Evolutionary conservation across 2,797 vertebrate species (phyloP), one percentile per base, ranked within the genome.

Genomic region (Sebastes nivosus): DNA sequence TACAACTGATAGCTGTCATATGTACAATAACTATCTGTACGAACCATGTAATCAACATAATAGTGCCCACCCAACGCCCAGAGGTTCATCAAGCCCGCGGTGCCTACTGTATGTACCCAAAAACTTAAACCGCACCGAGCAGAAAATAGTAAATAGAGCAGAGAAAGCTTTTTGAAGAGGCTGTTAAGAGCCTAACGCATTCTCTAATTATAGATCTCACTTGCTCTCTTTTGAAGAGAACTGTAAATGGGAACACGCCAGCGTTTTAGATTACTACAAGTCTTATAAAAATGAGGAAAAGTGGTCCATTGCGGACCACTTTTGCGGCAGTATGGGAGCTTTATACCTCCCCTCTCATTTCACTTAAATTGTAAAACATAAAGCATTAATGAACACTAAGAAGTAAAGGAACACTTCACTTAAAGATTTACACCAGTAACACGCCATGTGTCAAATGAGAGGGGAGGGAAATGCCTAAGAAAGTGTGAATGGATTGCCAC

Each of bases 141-240:
- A 94, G 89, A 92, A 92, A 93, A 92, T 89, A 93, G 94, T 91
- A 95, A 94, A 94, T 89, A 86, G 84, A 93, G 89, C 75, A 90
- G 91, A 89, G 94, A 95, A 95, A 95, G 92, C 91, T 91, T 94
- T 94, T 93, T 94, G 90, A 92, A 92, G 92, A 83, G 88, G 79
- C 90, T 85, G 90, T 94, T 93, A 94, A 89, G 90, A 85, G 75
- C 89, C 88, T 91, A 89, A 93, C 87, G 87, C 84, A 88, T 94
- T 95, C 95, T 93, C 89, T 96, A 96, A 96, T 96, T 96, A 96
- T 92, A 96, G 92, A 94, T 95, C 87, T 89, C 87, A 90, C 88
- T 91, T 70, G 73, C 81, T 83, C 68, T 76, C 79, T 86, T 96
- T 95, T 96, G 95, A 96, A 94, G 94, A 84, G 81, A 91, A 90